Percentiles rank a stretch among this genome's conserved stretches.
Evolutionary conservation across 2,797 vertebrate species (phyloP).

Genomic region (Anguilla marmorata): DNA sequence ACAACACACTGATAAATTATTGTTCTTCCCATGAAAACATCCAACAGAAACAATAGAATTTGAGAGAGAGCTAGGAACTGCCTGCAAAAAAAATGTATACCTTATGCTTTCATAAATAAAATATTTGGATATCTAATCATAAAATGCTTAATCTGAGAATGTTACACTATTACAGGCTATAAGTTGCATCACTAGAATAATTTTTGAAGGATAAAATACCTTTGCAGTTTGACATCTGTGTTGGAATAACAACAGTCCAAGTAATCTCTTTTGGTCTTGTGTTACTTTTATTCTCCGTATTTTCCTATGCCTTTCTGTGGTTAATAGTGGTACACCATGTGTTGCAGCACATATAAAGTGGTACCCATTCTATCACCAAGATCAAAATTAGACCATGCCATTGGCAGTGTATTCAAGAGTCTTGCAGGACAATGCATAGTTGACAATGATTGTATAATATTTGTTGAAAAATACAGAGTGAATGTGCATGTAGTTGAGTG

Average conservation of each 20-base stretch:
- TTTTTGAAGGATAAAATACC: not conserved
- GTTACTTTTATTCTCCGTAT: too few species aligned
- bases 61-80: not conserved
- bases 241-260: not conserved
- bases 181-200: not conserved
- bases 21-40: not conserved
- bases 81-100: not conserved
- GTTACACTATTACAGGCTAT: not conserved
- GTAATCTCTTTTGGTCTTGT: not conserved
- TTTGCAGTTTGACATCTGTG: not conserved
- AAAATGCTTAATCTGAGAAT: not conserved
- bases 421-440: not conserved
- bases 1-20: not conserved
- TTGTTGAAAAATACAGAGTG: not conserved
- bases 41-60: not conserved
- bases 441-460: not conserved
- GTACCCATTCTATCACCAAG: not conserved
- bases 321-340: too few species aligned
- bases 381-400: not conserved
- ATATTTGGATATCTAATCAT: not conserved
- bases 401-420: not conserved
- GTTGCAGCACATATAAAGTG: too few species aligned
- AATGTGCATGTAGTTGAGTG: too few species aligned
- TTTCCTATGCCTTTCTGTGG: too few species aligned
- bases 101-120: not conserved